Base-by-base conservation (phyloP, 2,113 vertebrate species). In the Bostrychus sinensis region DNA sequence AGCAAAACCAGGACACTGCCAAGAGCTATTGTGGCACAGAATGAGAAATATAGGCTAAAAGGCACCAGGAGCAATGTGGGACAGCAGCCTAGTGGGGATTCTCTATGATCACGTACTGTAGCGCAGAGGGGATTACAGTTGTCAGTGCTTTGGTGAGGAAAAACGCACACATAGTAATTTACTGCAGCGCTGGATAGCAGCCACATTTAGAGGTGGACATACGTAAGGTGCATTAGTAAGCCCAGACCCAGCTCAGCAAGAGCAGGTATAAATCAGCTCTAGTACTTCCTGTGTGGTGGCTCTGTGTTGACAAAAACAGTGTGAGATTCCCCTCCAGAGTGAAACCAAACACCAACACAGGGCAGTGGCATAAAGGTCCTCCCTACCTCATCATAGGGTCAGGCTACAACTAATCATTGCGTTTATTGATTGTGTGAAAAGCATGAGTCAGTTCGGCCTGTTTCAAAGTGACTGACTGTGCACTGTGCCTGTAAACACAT, bases 331-430 rank as follows among this genome's bases (percentile, higher is more conserved):
- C 45, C 30, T 66, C 4, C 32, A 42, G 61, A 28, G 41, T 74
- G 82, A 78, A 78, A 86, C 59, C 56, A 65, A 76, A 88, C 68
- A 53, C 81, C 22, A 25, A 62, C 62, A 57, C 69, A 32, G 42
- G 65, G 66, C 79, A 68, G 75, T 66, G 56, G 58, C 78, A 70
- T 64, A 61, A 81, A 77, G 26, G 57, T 73, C 56, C 80, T 66
- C 68, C 66, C 57, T 41, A 41, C 32, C 71, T 32, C 54, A 86
- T 90, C 71, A 88, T 75, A 72, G 66, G 88, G 80, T 82, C 80
- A 73, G 46, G 57, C 7, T 75, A 54, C 45, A 1, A 46, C 56
- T 66, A 78, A 86, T 86, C 73, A 86, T 81, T 4, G 41, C 20
- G 23, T 54, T 1, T 74, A 89, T 89, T 53, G 87, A 89, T 84